Percentiles rank a stretch among this genome's conserved stretches.
Conservation (phyloP, 1,140 invertebrate genomes). For the Tribolium madens region DNA sequence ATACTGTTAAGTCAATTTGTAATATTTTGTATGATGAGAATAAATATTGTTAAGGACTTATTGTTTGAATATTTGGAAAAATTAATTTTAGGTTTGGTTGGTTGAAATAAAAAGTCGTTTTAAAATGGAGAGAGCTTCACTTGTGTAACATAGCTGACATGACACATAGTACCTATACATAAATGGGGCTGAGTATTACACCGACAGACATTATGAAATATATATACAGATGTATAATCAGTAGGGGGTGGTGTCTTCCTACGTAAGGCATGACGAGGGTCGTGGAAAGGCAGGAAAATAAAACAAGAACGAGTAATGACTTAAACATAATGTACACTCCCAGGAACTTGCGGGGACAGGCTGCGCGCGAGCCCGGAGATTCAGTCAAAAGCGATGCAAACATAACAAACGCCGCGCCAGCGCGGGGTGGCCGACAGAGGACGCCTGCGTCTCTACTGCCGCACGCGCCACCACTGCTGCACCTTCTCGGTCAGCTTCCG, state of each 20-base stretch:
- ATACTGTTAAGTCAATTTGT: conserved; percentile 17
- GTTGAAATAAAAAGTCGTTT: conserved; percentile 55
- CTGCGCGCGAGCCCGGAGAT: conserved; percentile 57
- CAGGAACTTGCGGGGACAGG: conserved; percentile 54
- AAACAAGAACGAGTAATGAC: conserved; percentile 43
- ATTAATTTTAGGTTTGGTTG: not conserved
- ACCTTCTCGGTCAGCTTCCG: conserved; percentile 87
- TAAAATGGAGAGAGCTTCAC: conserved; percentile 67
- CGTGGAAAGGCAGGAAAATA: conserved; percentile 53
- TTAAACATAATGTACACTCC: conserved; percentile 54
- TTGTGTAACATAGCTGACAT: conserved; percentile 66
- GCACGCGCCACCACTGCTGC: conserved; percentile 82
- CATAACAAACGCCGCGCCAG: conserved; percentile 61
- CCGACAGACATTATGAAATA: conserved; percentile 64
- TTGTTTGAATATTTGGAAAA: not conserved
- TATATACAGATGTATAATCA: conserved; percentile 65
- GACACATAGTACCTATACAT: conserved; percentile 67
- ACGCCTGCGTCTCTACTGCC: conserved; percentile 70
- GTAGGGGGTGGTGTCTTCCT: conserved; percentile 60
- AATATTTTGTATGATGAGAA: conserved; percentile 3
- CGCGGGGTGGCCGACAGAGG: conserved; percentile 58
- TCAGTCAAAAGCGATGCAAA: conserved; percentile 63
- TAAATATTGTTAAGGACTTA: conserved; percentile 17
- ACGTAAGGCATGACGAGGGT: conserved; percentile 62
- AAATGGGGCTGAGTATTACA: conserved; percentile 66